A percentile compares a stretch with the other conserved stretches of the same genome.
Conservation (phyloP, 2,888 invertebrate species). For the Galerucella nymphaeae region DNA sequence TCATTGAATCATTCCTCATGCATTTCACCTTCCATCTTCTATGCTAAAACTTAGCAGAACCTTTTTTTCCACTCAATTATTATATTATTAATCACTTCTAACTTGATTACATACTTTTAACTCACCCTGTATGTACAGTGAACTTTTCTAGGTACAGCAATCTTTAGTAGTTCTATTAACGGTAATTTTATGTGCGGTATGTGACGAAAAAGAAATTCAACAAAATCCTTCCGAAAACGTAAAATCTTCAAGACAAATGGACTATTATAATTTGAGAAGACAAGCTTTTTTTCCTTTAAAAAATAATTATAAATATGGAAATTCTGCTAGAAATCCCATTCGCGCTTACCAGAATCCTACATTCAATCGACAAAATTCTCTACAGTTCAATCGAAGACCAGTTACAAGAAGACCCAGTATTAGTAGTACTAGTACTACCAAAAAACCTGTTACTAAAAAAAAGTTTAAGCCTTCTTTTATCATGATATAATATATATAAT, state of each 20-base stretch:
- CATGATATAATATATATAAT: conserved; percentile 3
- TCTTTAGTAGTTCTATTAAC: neutral
- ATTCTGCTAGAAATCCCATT: conserved; percentile 5
- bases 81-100: too few relatives aligned
- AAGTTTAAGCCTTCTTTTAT: conserved; percentile 25
- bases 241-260: conserved; percentile 7
- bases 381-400: neutral
- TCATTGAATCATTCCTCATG: too few relatives aligned
- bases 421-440: neutral
- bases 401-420: neutral
- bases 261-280: conserved; percentile 10
- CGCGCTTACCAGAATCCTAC: neutral
- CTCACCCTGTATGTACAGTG: neutral
- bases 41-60: too few relatives aligned
- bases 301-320: conserved; percentile 4
- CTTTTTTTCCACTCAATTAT: too few relatives aligned
- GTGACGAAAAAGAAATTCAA: neutral
- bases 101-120: too few relatives aligned
- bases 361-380: neutral
- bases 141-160: neutral
- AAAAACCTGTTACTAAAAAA: conserved; percentile 15
- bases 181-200: neutral
- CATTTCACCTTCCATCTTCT: too few relatives aligned
- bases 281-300: conserved; percentile 13
- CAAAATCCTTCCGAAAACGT: neutral